phyloP scores from a whole-genome alignment of 2,797 vertebrate species.

The Eulemur coronatus region DNA sequence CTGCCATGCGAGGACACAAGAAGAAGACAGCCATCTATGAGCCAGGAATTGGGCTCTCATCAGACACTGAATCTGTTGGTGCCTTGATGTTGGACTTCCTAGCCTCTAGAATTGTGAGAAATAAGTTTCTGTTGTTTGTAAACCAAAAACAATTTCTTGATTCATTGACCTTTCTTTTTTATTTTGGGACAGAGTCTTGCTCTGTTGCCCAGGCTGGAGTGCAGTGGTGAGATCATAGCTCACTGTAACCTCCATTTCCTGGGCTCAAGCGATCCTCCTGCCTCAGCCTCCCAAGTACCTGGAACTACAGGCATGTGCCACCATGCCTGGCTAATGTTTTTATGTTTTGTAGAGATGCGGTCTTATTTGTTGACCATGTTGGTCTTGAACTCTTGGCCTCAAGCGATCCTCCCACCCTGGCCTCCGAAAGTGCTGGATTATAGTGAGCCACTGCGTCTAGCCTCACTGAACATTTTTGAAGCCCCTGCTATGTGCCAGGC shows the following conservation, averaged over 20 bases:
- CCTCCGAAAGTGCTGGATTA: background rate
- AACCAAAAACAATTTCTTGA: background rate
- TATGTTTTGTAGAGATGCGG: background rate
- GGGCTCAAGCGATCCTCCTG: background rate
- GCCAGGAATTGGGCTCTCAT: background rate
- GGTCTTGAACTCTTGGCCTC: background rate
- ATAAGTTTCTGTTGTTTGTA: background rate
- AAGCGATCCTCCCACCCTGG: background rate
- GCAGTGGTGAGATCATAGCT: background rate
- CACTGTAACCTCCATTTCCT: background rate
- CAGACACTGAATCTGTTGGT: background rate
- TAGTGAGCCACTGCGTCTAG: background rate
- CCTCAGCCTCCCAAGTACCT: background rate
- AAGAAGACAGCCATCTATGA: background rate
- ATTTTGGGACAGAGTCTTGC: background rate
- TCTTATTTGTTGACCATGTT: background rate
- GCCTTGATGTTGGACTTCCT: background rate
- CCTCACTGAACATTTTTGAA: background rate
- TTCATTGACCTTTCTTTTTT: background rate
- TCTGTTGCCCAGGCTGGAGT: background rate
- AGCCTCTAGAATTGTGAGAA: background rate
- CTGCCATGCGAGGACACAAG: background rate
- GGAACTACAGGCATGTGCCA: background rate
- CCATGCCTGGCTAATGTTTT: background rate
- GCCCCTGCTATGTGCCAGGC: background rate